Evolutionary conservation across 2,888 invertebrate species (phyloP), one percentile per base, ranked within the genome.

Genomic region (Aphrophora alni): DNA sequence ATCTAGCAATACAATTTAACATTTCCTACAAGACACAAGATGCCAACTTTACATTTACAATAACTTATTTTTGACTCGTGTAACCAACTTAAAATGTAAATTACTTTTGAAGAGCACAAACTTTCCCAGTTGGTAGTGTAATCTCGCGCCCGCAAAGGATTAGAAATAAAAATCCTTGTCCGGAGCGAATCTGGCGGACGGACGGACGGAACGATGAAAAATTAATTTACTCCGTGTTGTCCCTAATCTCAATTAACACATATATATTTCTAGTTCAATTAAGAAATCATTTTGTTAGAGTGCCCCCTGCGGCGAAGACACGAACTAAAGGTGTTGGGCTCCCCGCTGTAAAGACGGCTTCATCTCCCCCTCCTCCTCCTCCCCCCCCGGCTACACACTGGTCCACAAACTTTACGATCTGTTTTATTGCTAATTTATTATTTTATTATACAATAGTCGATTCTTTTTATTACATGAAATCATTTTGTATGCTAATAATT

Each of bases 261-360:
- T 51, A 51, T 78, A 78, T 78, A 78, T 78, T 78, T 78, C 78
- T 78, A 33, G 78, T 59, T 78, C 78, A 78, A 78, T 78, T 78
- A 78, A 78, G 78, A 78, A 78, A 78, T 78, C 78, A 78, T 72
- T 78, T 78, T 78, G 78, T 78, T 59, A 78, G 73, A 0, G 27
- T 10, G 59, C 72, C 78, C 73, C 78, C 78, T 73, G 73, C 26
- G 77, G 77, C 73, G 38, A n/a, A 69, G 38, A 68, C 77, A 77
- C 59, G 28, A 25, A 71, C 33, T 71, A 71, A 71, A 33, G 71
- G 28, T 71, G 33, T 71, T n/a, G 38, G 51, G 26, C 38, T 24
- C 75, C n/a, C 75, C 21, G 44, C 75, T 38, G 24, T 5, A n/a
- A 3, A n/a, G n/a, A n/a, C n/a, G n/a, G n/a, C n/a, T n/a, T n/a